Conservation (phyloP, 1,140 invertebrate species). For the Drosophila kikkawai region DNA sequence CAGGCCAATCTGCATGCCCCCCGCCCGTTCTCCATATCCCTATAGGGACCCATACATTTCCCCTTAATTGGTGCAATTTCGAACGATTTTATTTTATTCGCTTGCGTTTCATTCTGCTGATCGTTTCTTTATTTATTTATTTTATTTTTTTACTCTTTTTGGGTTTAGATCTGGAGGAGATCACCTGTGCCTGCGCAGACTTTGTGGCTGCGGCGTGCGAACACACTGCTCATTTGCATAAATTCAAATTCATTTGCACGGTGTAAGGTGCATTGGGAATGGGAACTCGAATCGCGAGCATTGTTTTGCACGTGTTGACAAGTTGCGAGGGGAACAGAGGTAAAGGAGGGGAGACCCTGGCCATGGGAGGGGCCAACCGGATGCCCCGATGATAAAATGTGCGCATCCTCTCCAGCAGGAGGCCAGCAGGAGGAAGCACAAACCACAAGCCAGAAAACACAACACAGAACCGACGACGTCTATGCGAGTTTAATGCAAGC, state of each 20-base stretch:
- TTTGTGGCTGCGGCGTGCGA: conserved; percentile 78
- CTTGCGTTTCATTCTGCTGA: conserved; percentile 45
- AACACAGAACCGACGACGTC: conserved; percentile 40
- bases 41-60: conserved; percentile 46
- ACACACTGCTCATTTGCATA: conserved; percentile 70
- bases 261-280: conserved; percentile 11
- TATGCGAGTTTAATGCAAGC: conserved; percentile 78
- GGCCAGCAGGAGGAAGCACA: neutral
- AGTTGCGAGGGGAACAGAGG: conserved; percentile 21
- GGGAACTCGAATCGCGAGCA: conserved; percentile 33
- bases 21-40: neutral
- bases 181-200: conserved; percentile 66
- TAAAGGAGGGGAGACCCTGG: neutral
- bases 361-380: conserved; percentile 28
- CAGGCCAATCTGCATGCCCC: conserved; percentile 50
- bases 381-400: conserved; percentile 53
- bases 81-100: conserved; percentile 80
- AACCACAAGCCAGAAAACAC: neutral
- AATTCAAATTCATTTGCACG: conserved; percentile 58
- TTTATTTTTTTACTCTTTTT: conserved; percentile 9
- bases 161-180: conserved; percentile 6
- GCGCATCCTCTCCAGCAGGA: conserved; percentile 45
- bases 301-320: conserved; percentile 65
- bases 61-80: conserved; percentile 82
- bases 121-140: conserved; percentile 13